Evolutionary conservation across 2,113 vertebrate species (phyloP).

Genomic region (Psammodynastes pulverulentus): DNA sequence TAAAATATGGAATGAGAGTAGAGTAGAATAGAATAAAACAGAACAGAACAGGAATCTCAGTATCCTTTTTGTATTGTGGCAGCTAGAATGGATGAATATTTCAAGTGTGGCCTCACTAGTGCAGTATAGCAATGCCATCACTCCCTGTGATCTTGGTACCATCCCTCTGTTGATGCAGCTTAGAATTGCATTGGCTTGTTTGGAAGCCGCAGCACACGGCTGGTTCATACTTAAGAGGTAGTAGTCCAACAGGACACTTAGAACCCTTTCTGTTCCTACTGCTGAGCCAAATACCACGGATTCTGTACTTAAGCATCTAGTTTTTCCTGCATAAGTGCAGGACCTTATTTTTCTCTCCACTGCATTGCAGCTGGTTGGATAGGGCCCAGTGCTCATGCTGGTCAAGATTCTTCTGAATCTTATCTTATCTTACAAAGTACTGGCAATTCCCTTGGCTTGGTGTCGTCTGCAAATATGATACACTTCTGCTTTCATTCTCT

Average conservation of each 20-base stretch:
- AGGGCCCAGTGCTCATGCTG: background rate
- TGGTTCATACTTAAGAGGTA: background rate
- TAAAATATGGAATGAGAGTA: no score
- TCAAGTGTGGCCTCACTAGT: no score
- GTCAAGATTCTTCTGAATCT: background rate
- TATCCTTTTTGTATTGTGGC: no score
- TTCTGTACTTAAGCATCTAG: background rate
- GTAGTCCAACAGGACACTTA: background rate
- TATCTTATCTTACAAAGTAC: background rate
- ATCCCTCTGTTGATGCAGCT: background rate
- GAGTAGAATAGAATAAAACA: no score
- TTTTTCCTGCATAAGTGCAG: background rate
- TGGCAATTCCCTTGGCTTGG: background rate
- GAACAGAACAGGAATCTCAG: no score
- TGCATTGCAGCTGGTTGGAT: background rate
- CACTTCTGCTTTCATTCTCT: no score
- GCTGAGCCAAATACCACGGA: background rate
- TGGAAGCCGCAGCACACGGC: background rate
- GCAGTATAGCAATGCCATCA: background rate
- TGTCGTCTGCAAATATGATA: background rate
- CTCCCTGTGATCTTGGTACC: background rate
- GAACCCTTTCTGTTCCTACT: background rate
- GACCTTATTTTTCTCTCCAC: background rate
- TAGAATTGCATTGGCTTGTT: background rate
- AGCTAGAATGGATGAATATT: no score